Evolutionary conservation across 2,797 vertebrate species (phyloP), one percentile per base, ranked within the genome.

Genomic region (Dryobates pubescens): DNA sequence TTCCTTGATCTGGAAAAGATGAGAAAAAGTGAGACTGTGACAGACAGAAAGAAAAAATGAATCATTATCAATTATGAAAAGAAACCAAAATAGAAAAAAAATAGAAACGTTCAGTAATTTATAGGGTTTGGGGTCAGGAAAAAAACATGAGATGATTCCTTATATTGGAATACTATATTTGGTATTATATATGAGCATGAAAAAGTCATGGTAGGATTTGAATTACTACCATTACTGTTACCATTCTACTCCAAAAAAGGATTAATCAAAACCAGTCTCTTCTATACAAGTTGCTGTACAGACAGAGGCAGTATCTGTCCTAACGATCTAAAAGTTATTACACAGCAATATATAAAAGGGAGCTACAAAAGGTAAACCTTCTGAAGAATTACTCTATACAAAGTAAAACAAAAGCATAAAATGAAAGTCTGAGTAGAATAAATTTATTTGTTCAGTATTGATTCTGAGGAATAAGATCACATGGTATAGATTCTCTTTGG

Each of bases 1-100:
- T 99, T 45, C 99, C 99, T 96, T 98, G 99, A 96, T 99, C 99
- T 99, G 94, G 34, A 96, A 75, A 18, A 74, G 23, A 89, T 23
- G 54, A 85, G 85, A 81, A 76, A 43, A 83, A 32, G 29, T 67
- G 38, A 85, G 36, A 72, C 2, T 14, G 41, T 71, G 56, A 27
- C 19, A 64, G 14, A 36, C 6, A 30, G 3, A 43, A 5, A 56
- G 34, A 29, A 71, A 70, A 95, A 59, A 41, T 61, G 38, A 62
- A 27, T 12, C 27, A 13, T 72, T 70, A 59, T 29, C 11, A 61
- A 47, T 56, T 64, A 41, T 20, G 27, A 51, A 91, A 81, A 30
- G 6, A 74, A 87, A 76, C 8, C 6, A 49, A 23, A 3, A 45
- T 70, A 89, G 10, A 6, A 61, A 85, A 20, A 34, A 20, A 34